These are phyloP conservation scores for Tychaedon coryphoeus DNA, from an alignment of 2,113 vertebrate genomes.

Conservation along the genomic window DNA sequence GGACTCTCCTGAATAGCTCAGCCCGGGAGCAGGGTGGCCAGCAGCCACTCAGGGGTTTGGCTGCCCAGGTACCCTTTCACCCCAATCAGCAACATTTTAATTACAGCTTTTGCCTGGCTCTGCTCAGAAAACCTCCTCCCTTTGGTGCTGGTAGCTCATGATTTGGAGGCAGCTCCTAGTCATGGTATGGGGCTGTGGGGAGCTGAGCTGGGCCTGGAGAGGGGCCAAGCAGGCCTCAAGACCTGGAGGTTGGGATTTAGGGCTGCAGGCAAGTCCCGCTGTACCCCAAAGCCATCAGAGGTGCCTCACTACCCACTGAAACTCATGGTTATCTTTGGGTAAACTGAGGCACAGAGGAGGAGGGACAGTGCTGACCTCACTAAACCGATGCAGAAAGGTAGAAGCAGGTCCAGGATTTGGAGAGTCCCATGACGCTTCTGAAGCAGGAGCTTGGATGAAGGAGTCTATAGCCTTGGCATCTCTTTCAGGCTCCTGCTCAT, in stretches of 20 bases:
- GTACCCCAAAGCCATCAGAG: neutral
- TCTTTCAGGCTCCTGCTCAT: neutral
- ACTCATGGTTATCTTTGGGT: neutral
- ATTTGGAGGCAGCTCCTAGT: neutral
- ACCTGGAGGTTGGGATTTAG: fast-evolving
- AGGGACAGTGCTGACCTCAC: neutral
- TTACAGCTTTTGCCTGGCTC: neutral
- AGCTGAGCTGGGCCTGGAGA: neutral
- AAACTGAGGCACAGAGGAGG: neutral
- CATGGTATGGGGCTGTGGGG: fast-evolving
- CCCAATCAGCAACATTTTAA: neutral
- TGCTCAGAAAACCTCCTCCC: neutral
- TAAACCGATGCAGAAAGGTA: neutral
- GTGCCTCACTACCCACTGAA: neutral
- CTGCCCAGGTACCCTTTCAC: neutral
- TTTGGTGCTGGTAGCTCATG: neutral
- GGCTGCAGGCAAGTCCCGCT: fast-evolving
- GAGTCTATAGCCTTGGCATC: neutral
- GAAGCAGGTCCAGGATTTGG: neutral
- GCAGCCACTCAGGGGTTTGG: neutral
- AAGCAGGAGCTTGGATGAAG: neutral
- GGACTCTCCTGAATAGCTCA: conserved; percentile 71
- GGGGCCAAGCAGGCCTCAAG: neutral
- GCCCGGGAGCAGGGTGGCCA: neutral
- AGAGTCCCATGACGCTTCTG: neutral